Base-by-base conservation (phyloP, 2,797 vertebrate genomes). In the Acrossocheilus wenchowensis region DNA sequence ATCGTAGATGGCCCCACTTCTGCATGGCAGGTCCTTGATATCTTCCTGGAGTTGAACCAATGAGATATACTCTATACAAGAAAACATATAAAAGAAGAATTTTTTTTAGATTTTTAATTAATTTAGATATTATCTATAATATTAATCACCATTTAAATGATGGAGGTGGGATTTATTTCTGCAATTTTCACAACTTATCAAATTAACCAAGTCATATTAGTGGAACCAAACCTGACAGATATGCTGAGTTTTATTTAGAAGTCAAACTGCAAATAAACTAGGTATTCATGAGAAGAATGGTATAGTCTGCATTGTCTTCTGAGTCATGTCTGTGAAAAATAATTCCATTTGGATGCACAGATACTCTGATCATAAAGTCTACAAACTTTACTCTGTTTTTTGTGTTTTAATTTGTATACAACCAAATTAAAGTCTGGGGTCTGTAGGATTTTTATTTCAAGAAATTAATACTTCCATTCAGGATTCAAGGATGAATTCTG, bases 31-130 rank as follows among this genome's bases (percentile, higher is more conserved):
- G 88, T 62, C 97, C 97, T 81, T 96, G 95, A 83, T 96, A 98
- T 85, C 98, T 96, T 81, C 98, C 98, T n/a, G 98, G 98, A 2
- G 95, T 97, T 57, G 98, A 99, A 87, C 96, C 97, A 83, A 99
- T 93, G 72, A 99, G 95, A 92, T 96, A 97, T 6, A 99, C 97
- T 41, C 98, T 97, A 85, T 17, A 75, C 66, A 73, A 84, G 6
- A 69, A 74, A 66, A 83, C 41, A 50, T 30, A 73, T 12, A n/a
- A 15, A 57, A 14, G 26, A 34, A 45, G 21, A 26, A 26, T 26
- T 26, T 26, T 26, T 26, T 26, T 64, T 66, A 3, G 0, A 30
- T 36, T 77, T 54, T 15, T 23, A 19, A 75, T 52, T 57, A 39
- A 78, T n/a, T 78, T 23, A 57, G 6, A 78, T 78, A n/a, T 45